These are phyloP conservation scores for Gymnothorax reevesii DNA, from an alignment of 2,797 vertebrate genomes.

Conservation along the genomic window DNA sequence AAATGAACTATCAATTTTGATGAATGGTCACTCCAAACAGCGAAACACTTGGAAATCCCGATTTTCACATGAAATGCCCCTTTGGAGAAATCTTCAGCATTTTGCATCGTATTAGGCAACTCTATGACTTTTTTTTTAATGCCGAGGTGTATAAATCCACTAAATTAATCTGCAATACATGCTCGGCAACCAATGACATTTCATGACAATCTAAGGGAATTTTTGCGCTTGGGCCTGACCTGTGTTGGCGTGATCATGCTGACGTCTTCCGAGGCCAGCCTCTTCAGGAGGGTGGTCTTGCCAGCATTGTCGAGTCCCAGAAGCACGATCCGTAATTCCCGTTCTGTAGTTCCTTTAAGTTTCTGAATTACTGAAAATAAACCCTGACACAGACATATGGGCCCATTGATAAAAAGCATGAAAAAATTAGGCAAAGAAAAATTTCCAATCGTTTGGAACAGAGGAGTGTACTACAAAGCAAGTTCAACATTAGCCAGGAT, in stretches of 20 bases:
- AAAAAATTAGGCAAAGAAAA: constrained; percentile 58
- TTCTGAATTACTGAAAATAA: constrained; percentile 87
- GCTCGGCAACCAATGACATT: neutral
- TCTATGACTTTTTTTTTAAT: neutral
- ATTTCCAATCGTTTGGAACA: constrained; percentile 49
- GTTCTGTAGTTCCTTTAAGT: constrained; percentile 78
- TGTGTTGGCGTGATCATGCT: constrained; percentile 73
- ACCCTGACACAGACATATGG: constrained; percentile 74
- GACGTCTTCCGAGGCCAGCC: constrained; percentile 66
- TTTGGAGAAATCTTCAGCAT: neutral
- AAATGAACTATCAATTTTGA: no score
- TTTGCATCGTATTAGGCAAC: neutral
- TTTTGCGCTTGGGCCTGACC: constrained; percentile 48
- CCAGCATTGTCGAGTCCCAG: constrained; percentile 88
- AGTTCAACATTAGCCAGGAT: no score
- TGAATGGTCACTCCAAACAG: no score
- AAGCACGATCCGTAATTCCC: constrained; percentile 84
- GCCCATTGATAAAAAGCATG: constrained; percentile 22
- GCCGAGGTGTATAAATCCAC: neutral
- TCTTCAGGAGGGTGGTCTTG: constrained; percentile 82
- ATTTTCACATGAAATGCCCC: no score
- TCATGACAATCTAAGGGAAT: neutral
- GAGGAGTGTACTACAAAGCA: no score
- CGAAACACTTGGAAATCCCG: no score
- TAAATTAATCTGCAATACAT: neutral